A percentile compares a stretch with the other conserved stretches of the same genome.
phyloP scores from a whole-genome alignment of 2,888 invertebrate species.

The Ametastegia equiseti region DNA sequence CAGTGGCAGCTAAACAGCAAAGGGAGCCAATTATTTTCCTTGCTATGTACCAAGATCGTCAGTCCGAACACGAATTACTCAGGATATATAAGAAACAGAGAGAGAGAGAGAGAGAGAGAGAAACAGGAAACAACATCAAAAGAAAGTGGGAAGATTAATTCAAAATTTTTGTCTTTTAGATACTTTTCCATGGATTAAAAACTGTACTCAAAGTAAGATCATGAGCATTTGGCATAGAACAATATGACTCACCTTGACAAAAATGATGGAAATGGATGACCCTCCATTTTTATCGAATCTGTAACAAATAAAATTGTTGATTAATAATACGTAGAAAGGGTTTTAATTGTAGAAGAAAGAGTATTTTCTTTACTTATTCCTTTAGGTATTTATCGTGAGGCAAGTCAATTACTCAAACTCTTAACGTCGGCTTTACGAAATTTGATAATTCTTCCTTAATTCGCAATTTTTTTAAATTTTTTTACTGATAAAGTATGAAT shows the following conservation, averaged over 20 bases:
- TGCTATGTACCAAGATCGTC: background rate
- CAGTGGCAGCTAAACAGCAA: background rate
- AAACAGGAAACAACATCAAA: no score
- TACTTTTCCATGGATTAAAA: no score
- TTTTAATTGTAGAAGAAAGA: background rate
- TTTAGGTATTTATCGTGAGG: background rate
- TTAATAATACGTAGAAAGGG: background rate
- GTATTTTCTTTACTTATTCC: background rate
- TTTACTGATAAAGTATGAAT: background rate
- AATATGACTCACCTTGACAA: conserved; percentile 38
- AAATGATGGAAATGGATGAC: conserved; percentile 30
- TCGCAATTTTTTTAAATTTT: background rate
- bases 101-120: no score
- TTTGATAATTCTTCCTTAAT: background rate
- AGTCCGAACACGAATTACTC: no score
- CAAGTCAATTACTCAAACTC: background rate
- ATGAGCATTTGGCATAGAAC: background rate
- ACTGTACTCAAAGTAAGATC: no score
- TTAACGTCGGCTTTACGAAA: background rate
- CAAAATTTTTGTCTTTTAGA: no score
- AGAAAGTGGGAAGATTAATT: no score
- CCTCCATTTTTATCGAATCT: conserved; percentile 39
- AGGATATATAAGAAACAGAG: background rate
- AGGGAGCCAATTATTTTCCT: background rate
- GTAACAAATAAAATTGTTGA: background rate